phyloP scores from a whole-genome alignment of 2,888 invertebrate genomes.

The Oscheius sp. region DNA sequence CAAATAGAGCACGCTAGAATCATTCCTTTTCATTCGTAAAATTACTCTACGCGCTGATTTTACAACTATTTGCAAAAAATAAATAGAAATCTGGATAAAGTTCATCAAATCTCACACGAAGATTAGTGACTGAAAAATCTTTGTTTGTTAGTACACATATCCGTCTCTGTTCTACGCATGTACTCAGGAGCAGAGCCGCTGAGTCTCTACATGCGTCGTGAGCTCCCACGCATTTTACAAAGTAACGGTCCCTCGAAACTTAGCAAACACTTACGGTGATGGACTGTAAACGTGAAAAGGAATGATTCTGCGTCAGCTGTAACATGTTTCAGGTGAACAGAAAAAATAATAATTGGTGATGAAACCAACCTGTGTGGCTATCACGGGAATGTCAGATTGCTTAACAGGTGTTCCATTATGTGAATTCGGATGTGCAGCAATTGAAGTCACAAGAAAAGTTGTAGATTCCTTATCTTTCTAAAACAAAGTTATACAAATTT shows the following conservation, averaged over 20 bases:
- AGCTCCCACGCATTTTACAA: slow-evolving; percentile 15
- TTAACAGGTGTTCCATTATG: slow-evolving; percentile 38
- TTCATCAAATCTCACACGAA: background rate
- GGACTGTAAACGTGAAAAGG: slow-evolving; percentile 14
- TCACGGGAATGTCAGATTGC: background rate
- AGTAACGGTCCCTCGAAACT: slow-evolving; percentile 5
- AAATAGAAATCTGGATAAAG: too few relatives aligned
- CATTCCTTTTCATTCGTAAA: too few relatives aligned
- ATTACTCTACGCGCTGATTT: too few relatives aligned
- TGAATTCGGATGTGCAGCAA: slow-evolving; percentile 35
- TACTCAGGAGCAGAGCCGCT: background rate
- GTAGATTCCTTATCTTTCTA: slow-evolving; percentile 11
- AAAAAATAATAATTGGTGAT: background rate
- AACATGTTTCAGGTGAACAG: background rate
- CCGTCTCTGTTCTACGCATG: slow-evolving; percentile 25
- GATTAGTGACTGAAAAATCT: background rate
- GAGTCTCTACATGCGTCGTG: slow-evolving; percentile 2
- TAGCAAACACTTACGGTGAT: slow-evolving; percentile 13
- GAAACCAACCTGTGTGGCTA: background rate
- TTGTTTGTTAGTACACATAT: slow-evolving; percentile 21
- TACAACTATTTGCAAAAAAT: too few relatives aligned
- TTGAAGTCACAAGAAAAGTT: slow-evolving; percentile 38
- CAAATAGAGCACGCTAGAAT: too few relatives aligned
- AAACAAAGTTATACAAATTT: background rate
- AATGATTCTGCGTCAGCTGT: slow-evolving; percentile 8